Evolutionary conservation across 2,113 vertebrate genomes (phyloP).

Genomic region (Boleophthalmus pectinirostris): DNA sequence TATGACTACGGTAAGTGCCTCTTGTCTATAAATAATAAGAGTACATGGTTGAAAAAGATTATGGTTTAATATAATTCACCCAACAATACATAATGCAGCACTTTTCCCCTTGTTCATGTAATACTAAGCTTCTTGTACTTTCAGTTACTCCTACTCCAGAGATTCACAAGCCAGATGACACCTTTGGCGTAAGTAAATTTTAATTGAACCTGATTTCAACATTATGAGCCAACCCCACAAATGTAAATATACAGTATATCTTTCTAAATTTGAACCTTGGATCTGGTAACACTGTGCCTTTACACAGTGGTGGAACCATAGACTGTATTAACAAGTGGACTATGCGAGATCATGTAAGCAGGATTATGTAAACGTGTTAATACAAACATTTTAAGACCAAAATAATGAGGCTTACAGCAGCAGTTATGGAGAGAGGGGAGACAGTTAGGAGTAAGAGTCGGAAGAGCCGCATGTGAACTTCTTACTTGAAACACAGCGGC

Average conservation of each 20-base stretch:
- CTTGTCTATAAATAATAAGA: background rate
- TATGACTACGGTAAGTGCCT: conserved; percentile 61
- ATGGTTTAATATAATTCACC: background rate
- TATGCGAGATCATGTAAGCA: no score
- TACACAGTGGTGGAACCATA: no score
- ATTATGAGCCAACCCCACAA: background rate
- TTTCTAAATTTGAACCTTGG: background rate
- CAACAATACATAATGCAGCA: background rate
- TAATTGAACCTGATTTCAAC: background rate
- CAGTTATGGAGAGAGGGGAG: no score
- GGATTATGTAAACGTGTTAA: no score
- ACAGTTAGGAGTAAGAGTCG: no score
- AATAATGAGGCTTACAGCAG: no score
- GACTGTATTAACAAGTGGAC: no score
- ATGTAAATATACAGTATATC: background rate
- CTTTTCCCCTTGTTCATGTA: background rate
- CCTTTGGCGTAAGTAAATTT: conserved; percentile 87
- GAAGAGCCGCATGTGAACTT: no score
- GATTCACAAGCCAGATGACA: conserved; percentile 87
- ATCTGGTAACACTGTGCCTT: background rate
- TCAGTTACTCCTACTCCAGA: conserved; percentile 82
- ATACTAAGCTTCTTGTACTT: conserved; percentile 21
- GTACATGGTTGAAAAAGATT: background rate
- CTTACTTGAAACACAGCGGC: no score
- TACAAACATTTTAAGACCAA: no score